Conservation (phyloP, 1,140 invertebrate species). For the Dendroctonus ponderosae region DNA sequence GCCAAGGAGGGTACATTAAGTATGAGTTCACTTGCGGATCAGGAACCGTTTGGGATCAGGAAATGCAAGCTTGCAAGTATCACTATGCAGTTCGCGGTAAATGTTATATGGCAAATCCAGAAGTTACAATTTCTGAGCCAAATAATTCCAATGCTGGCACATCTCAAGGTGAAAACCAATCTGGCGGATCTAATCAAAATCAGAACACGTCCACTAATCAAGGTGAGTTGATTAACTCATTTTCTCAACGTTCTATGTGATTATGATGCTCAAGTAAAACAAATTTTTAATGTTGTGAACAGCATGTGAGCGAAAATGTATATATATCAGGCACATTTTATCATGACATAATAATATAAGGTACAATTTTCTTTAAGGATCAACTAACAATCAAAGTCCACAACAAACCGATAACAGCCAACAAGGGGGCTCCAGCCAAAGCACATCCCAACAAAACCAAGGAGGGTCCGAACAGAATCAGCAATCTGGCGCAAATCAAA, state of each 20-base stretch:
- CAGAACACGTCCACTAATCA: too few relatives aligned
- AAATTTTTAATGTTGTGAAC: too few relatives aligned
- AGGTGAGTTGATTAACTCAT: too few relatives aligned
- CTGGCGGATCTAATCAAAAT: background rate
- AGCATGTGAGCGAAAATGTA: too few relatives aligned
- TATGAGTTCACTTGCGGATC: slow-evolving; percentile 63
- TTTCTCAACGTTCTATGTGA: too few relatives aligned
- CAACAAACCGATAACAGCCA: background rate
- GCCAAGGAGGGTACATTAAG: slow-evolving; percentile 53
- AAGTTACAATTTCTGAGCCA: slow-evolving; percentile 1
- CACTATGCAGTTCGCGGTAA: slow-evolving; percentile 48
- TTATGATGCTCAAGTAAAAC: too few relatives aligned
- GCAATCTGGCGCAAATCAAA: slow-evolving; percentile 1
- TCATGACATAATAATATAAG: too few relatives aligned
- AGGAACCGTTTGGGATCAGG: slow-evolving; percentile 64
- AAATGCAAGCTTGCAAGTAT: slow-evolving; percentile 61
- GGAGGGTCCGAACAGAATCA: slow-evolving; percentile 14
- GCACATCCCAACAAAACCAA: background rate
- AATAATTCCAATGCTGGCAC: slow-evolving; percentile 2
- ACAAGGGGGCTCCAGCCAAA: slow-evolving; percentile 12
- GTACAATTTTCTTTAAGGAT: too few relatives aligned
- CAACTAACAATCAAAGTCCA: slow-evolving; percentile 2
- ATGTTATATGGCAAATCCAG: slow-evolving; percentile 27
- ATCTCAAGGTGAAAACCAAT: background rate
- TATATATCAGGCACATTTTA: too few relatives aligned